These are phyloP conservation scores for Salvator merianae DNA, from an alignment of 2,113 vertebrate species.

Conservation along the genomic window DNA sequence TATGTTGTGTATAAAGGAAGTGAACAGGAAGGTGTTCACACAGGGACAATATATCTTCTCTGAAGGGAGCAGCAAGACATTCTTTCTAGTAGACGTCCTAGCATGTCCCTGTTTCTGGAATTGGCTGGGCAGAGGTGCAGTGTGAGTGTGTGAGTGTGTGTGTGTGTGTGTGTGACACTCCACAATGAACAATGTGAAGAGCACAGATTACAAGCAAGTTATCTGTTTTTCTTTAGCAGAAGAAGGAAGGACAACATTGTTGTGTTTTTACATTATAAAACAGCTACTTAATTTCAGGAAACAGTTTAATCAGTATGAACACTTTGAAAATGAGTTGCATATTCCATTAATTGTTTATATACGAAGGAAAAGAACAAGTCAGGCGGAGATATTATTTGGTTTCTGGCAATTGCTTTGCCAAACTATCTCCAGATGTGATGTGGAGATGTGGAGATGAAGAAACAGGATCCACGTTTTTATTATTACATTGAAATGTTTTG, in stretches of 20 bases:
- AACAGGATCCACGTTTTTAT: constrained; percentile 64
- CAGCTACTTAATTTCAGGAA: constrained; percentile 79
- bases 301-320: constrained; percentile 77
- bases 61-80: background rate
- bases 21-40: background rate
- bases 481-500: constrained; percentile 52
- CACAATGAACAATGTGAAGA: background rate
- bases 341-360: constrained; percentile 83
- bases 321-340: constrained; percentile 77
- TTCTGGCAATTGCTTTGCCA: constrained; percentile 74
- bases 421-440: constrained; percentile 79
- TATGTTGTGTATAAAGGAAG: background rate
- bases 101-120: background rate
- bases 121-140: background rate
- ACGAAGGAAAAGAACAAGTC: constrained; percentile 74
- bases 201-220: background rate
- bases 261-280: constrained; percentile 46
- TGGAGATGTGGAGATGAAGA: constrained; percentile 47
- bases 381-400: constrained; percentile 71
- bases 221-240: background rate
- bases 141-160: no score
- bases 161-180: background rate
- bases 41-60: background rate
- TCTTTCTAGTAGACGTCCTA: background rate
- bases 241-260: constrained; percentile 3